Evolutionary conservation across 92 coral and sea anemone genomes (phyloP).

Genomic region (Montipora capitata): DNA sequence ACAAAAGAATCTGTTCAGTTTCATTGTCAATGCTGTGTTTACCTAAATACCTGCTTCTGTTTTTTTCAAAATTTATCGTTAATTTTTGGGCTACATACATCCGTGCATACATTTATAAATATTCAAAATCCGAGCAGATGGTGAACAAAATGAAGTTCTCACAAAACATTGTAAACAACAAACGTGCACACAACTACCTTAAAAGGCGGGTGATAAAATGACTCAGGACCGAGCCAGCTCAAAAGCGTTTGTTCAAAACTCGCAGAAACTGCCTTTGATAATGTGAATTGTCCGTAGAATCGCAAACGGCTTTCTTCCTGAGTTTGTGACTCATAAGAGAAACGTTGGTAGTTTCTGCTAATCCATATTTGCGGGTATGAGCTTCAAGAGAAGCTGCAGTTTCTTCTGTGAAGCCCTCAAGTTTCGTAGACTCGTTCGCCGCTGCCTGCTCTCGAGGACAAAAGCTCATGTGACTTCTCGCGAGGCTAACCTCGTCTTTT

Average conservation of each 20-base stretch:
- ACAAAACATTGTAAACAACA: too few relatives aligned
- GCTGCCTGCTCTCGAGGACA: not conserved
- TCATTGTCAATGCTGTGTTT: not conserved
- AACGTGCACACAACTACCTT: too few relatives aligned
- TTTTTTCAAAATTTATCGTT: conserved; percentile 3
- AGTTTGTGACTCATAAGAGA: conserved; percentile 75
- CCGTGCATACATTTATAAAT: not conserved
- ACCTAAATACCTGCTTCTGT: not conserved
- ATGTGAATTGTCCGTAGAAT: conserved; percentile 84
- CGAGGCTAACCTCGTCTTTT: not conserved
- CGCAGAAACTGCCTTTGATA: conserved; percentile 91
- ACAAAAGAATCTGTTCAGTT: not conserved
- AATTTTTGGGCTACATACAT: not conserved
- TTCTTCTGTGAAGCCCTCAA: too few relatives aligned
- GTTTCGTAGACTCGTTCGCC: not conserved
- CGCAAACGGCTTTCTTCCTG: conserved; percentile 87
- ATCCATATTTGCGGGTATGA: conserved; percentile 40
- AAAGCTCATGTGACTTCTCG: not conserved
- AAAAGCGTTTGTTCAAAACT: conserved; percentile 87
- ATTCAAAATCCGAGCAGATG: too few relatives aligned
- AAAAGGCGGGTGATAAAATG: too few relatives aligned
- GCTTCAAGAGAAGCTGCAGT: too few relatives aligned
- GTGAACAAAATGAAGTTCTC: too few relatives aligned
- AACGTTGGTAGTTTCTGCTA: conserved; percentile 33
- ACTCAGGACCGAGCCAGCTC: not conserved